Base-by-base conservation (phyloP, 2,113 vertebrate species). In the Phaetusa simplex region DNA sequence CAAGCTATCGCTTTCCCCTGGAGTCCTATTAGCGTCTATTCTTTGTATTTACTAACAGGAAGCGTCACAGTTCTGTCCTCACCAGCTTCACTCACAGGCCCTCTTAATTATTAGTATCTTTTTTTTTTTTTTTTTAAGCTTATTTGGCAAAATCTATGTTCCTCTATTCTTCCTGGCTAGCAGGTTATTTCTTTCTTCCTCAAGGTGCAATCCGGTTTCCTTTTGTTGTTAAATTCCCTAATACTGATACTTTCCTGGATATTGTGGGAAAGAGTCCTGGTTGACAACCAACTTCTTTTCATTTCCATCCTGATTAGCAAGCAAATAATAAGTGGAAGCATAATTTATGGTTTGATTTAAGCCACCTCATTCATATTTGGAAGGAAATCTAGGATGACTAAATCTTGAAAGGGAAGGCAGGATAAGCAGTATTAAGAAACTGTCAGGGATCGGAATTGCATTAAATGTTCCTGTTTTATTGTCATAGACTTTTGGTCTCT, bases 21-120 rank as follows among this genome's bases (percentile, higher is more conserved):
- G 98, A 97, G 98, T 86, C 96, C 97, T 90, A 97, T 98, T 98
- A 98, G 56, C 82, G 12, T 58, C 95, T 45, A 66, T 94, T 97
- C 97, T 96, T 96, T 97, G 81, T 98, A 95, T 98, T 98, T 97
- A 97, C 94, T 96, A 97, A 97, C 98, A 98, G 98, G 98, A 98
- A 98, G 72, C 87, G 13, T 90, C 65, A 42, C 90, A 73, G 53
- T 70, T 97, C 82, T 91, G 95, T 96, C 96, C 89, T 97, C 89
- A 59, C 40, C 58, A 62, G 88, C 83, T 76, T 93, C 87, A 88
- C 92, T 89, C 36, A 1, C 82, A 95, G 85, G 21, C 43, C 67
- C 76, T 76, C 82, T 93, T 97, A 96, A 96, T 98, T 96, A 97
- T 84, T 87, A 56, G 14, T 43, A 58, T 91, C 55, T 94, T 92